These are phyloP conservation scores for Carabus problematicus DNA, from an alignment of 2,888 invertebrate species.

Conservation along the genomic window DNA sequence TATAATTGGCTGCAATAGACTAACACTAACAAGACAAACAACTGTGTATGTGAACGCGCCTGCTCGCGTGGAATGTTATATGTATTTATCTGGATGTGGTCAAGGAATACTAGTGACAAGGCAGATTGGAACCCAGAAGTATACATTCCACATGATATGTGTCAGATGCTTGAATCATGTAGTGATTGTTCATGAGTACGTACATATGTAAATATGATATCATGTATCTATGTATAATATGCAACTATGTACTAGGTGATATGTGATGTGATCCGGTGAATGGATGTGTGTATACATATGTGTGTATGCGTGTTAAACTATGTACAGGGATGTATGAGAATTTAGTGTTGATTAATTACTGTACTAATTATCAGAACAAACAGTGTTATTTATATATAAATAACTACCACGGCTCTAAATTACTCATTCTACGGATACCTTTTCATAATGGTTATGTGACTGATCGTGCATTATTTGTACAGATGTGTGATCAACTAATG, in stretches of 20 bases:
- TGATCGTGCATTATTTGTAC: conserved; percentile 40
- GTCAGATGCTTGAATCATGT: too few species aligned
- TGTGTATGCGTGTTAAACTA: conserved; percentile 33
- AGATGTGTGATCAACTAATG: conserved; percentile 36
- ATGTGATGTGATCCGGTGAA: conserved; percentile 5
- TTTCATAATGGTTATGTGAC: conserved; percentile 35
- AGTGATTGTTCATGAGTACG: too few species aligned
- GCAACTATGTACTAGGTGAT: not conserved
- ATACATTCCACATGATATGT: conserved; percentile 66
- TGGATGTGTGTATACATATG: conserved; percentile 3
- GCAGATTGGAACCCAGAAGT: conserved; percentile 71
- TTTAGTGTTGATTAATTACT: conserved; percentile 40
- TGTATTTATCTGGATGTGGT: conserved; percentile 22
- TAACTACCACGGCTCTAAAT: conserved; percentile 23
- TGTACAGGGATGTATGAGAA: conserved; percentile 28
- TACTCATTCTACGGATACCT: conserved; percentile 31
- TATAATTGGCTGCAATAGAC: too few species aligned
- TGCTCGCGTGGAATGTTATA: conserved; percentile 54
- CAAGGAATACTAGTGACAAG: conserved; percentile 54
- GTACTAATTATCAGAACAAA: conserved; percentile 18
- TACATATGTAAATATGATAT: not conserved
- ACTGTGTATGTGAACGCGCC: conserved; percentile 1
- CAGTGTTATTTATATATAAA: conserved; percentile 20
- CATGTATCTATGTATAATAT: conserved; percentile 5
- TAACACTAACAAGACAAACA: too few species aligned